phyloP scores from a whole-genome alignment of 2,113 vertebrate genomes.

The Rhombomys opimus region DNA sequence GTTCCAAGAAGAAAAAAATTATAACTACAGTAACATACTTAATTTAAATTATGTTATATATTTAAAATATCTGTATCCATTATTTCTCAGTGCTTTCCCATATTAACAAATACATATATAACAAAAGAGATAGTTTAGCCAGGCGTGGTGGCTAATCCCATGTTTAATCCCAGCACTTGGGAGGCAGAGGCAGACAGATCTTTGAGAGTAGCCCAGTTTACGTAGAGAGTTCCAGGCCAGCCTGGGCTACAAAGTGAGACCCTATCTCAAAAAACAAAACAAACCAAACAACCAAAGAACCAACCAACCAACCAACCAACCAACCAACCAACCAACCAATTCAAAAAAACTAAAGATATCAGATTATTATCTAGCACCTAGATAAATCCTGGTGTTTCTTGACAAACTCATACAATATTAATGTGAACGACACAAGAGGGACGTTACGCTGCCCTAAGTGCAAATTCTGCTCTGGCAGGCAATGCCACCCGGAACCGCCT shows the following conservation, averaged over 20 bases:
- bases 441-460: background rate
- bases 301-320: background rate
- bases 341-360: background rate
- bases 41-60: constrained; percentile 40
- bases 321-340: background rate
- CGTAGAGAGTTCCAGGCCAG: background rate
- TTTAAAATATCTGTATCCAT: background rate
- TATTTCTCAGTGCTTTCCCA: constrained; percentile 41
- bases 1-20: constrained; percentile 37
- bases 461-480: background rate
- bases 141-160: background rate
- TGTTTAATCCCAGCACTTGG: background rate
- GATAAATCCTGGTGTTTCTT: constrained; percentile 15
- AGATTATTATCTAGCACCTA: constrained; percentile 40
- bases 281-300: background rate
- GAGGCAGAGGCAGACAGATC: background rate
- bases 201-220: background rate
- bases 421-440: background rate
- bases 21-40: background rate
- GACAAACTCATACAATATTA: background rate
- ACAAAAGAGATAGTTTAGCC: constrained; percentile 31
- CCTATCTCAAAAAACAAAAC: background rate
- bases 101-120: background rate
- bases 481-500: background rate
- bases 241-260: background rate